Conservation (phyloP, 2,797 vertebrate genomes). For the Helarctos malayanus region DNA sequence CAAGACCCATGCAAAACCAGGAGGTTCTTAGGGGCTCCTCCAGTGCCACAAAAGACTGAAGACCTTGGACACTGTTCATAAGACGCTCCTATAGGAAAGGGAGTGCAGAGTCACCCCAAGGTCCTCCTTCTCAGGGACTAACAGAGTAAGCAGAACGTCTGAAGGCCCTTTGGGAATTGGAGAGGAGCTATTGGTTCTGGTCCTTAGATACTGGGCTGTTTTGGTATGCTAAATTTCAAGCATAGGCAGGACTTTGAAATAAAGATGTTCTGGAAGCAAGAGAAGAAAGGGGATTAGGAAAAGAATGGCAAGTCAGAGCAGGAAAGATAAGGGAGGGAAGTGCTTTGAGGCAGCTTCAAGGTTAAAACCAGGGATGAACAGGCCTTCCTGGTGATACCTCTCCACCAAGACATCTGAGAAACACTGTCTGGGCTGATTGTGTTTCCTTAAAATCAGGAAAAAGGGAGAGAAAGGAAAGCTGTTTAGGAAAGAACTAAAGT, state of each 20-base stretch:
- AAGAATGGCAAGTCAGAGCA: background rate
- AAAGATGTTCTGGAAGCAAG: background rate
- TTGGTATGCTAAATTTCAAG: background rate
- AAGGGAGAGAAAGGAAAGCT: background rate
- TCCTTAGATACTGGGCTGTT: background rate
- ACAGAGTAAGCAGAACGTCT: background rate
- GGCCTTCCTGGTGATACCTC: background rate
- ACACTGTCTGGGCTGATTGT: background rate
- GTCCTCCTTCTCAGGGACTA: background rate
- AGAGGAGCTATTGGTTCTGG: background rate
- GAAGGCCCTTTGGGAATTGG: background rate
- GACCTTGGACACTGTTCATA: background rate
- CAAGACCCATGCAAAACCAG: background rate
- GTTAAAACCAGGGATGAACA: background rate
- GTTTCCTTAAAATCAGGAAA: conserved; percentile 36
- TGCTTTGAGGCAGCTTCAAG: background rate
- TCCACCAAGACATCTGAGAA: background rate
- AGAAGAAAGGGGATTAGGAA: background rate
- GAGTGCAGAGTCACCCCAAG: background rate
- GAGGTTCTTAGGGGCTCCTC: background rate
- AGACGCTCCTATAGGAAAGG: background rate
- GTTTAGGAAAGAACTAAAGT: conserved; percentile 43
- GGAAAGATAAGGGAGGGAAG: background rate
- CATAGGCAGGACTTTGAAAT: background rate
- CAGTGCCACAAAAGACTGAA: background rate